These are phyloP conservation scores for Myxocyprinus asiaticus DNA, from an alignment of 2,113 vertebrate genomes.

Conservation along the genomic window DNA sequence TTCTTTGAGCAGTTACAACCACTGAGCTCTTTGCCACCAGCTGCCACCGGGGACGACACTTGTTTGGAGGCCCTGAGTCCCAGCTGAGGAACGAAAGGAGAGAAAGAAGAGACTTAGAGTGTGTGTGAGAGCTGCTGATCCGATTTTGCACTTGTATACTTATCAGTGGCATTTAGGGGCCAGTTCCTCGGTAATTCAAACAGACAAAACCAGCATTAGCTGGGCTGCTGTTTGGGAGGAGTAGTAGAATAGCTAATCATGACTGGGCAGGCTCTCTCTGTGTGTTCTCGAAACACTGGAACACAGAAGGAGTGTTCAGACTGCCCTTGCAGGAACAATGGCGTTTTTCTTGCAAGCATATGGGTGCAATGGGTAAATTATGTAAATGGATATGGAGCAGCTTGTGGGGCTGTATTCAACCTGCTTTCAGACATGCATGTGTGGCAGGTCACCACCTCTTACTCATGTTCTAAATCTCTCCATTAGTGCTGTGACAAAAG, in stretches of 20 bases:
- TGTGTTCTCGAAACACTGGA: constrained; percentile 14
- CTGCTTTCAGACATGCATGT: constrained; percentile 28
- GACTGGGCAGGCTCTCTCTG: constrained; percentile 32
- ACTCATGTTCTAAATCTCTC: constrained; percentile 28
- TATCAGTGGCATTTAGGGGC: constrained; percentile 63
- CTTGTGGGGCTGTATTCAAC: constrained; percentile 45
- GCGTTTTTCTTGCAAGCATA: constrained; percentile 50
- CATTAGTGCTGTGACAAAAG: constrained; percentile 37
- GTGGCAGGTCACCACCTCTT: constrained; percentile 32
- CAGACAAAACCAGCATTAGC: constrained; percentile 76
- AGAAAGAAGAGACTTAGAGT: constrained; percentile 49
- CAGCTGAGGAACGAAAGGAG: constrained; percentile 9
- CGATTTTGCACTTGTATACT: constrained; percentile 78
- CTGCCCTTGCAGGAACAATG: constrained; percentile 41
- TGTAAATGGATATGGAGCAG: constrained; percentile 50
- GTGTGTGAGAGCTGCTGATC: constrained; percentile 66
- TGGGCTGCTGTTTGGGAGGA: constrained; percentile 63
- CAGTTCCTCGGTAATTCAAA: constrained; percentile 66
- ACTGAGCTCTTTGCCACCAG: constrained; percentile 34
- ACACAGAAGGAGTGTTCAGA: constrained; percentile 31
- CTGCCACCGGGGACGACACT: constrained; percentile 37
- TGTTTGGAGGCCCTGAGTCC: constrained; percentile 39
- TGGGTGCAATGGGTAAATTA: constrained; percentile 47
- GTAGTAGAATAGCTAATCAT: constrained; percentile 71
- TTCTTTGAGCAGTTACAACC: constrained; percentile 40